Evolutionary conservation across 2,888 invertebrate species (phyloP).

Genomic region (Harpalus rufipes): DNA sequence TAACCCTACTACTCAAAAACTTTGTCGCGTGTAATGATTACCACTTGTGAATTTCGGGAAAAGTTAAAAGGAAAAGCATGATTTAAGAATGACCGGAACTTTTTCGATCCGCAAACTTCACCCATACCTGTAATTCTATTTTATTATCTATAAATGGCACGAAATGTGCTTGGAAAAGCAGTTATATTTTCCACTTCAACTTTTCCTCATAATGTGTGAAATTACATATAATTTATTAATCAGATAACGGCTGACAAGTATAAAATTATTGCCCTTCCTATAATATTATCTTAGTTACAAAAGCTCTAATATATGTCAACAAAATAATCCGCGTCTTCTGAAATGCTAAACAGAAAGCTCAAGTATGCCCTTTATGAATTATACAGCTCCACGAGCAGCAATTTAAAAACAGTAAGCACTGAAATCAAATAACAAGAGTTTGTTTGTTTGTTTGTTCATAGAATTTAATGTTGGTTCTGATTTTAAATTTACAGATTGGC

Average conservation of each 20-base stretch:
- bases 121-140: not conserved
- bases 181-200: not conserved
- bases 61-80: not conserved
- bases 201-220: not conserved
- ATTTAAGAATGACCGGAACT: not conserved
- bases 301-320: not conserved
- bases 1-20: not conserved
- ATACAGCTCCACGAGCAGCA: not conserved
- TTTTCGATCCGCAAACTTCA: not conserved
- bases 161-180: not conserved
- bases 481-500: not conserved
- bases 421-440: not conserved
- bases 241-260: not conserved
- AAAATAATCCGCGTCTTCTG: not conserved
- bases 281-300: not conserved
- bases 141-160: not conserved
- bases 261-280: slow-evolving; percentile 8
- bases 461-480: not conserved
- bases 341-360: not conserved
- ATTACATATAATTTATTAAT: not conserved
- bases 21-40: not conserved
- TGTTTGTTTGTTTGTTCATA: not conserved
- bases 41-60: not conserved
- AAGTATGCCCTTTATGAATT: not conserved
- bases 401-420: not conserved